Evolutionary conservation across 2,888 invertebrate species (phyloP).

Genomic region (Callyntrura sp.): DNA sequence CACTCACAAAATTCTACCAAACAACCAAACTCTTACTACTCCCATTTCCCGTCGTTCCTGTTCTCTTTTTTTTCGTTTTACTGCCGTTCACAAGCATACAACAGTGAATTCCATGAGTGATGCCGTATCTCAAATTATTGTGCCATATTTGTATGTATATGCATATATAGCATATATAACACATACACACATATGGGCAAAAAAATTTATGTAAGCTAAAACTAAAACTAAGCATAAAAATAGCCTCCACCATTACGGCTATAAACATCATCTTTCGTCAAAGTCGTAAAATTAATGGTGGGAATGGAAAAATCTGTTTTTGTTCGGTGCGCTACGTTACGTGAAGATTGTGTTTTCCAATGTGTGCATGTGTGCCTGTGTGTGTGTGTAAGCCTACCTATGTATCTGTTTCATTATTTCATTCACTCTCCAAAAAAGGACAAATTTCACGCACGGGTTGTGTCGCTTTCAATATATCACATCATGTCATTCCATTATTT

Average conservation of each 20-base stretch:
- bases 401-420: neutral
- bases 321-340: neutral
- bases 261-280: conserved; percentile 17
- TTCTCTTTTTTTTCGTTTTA: conserved; percentile 38
- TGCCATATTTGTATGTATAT: neutral
- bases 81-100: conserved; percentile 5
- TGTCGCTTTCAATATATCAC: conserved; percentile 21
- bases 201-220: neutral
- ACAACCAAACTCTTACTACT: neutral
- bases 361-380: neutral
- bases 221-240: neutral
- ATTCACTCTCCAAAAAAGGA: neutral
- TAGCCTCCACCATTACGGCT: neutral
- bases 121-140: conserved; percentile 29
- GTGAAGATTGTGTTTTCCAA: neutral
- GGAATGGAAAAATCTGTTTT: neutral
- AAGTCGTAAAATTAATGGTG: conserved; percentile 13
- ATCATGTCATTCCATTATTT: neutral
- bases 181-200: neutral
- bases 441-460: neutral
- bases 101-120: conserved; percentile 45
- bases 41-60: neutral
- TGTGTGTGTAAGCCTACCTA: neutral
- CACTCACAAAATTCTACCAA: conserved; percentile 33
- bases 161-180: neutral